Percentiles rank a stretch among this genome's conserved stretches.
phyloP scores from a whole-genome alignment of 1,140 invertebrate genomes.

The Liolophura sinensis region DNA sequence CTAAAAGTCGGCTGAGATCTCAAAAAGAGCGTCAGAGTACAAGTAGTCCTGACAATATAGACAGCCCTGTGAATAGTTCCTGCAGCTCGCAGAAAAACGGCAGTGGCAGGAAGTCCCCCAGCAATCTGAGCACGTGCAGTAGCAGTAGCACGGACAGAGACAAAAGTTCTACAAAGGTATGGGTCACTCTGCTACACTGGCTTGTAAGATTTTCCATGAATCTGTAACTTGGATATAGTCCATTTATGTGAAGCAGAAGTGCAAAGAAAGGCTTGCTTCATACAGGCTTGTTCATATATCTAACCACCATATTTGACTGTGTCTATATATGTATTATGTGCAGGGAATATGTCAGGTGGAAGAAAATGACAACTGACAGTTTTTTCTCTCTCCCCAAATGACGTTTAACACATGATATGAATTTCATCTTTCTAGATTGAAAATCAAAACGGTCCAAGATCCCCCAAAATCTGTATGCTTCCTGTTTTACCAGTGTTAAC shows the following conservation, averaged over 20 bases:
- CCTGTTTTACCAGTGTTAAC: no score
- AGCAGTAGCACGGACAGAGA: constrained; percentile 65
- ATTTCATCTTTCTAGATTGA: no score
- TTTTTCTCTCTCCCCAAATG: no score
- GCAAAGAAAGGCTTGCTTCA: neutral
- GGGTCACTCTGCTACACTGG: neutral
- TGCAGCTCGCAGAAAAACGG: constrained; percentile 28
- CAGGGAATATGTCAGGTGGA: no score
- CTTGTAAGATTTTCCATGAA: neutral
- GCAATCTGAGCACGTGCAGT: constrained; percentile 57
- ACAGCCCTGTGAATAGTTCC: constrained; percentile 32
- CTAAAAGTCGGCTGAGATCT: no score
- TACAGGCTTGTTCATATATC: neutral
- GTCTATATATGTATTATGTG: neutral
- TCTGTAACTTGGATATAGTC: neutral
- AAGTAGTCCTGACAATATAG: constrained; percentile 45
- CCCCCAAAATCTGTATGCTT: no score
- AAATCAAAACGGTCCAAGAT: no score
- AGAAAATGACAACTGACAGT: no score
- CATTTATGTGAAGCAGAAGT: constrained; percentile 11
- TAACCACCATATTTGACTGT: constrained; percentile 1
- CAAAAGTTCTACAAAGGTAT: constrained; percentile 65
- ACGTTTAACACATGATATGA: no score
- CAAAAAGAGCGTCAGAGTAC: constrained; percentile 23
- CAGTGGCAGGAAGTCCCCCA: constrained; percentile 58